Evolutionary conservation across 1,140 invertebrate species (phyloP), one percentile per base, ranked within the genome.

Genomic region (Centruroides vittatus): DNA sequence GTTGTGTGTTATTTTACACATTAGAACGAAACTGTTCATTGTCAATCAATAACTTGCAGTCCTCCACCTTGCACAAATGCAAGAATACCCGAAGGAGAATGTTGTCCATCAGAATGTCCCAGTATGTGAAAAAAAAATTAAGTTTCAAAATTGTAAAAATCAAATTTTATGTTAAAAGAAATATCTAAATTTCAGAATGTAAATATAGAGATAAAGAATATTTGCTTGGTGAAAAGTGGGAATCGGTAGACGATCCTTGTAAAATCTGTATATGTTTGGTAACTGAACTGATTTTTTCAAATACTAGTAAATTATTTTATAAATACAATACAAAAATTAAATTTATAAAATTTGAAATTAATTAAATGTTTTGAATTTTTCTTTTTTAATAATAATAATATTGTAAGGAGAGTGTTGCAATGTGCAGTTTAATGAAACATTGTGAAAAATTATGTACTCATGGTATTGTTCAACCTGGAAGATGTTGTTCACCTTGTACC

Each of bases 21-120:
- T 59, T 75, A 88, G 86, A 85, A 86, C 75, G 88, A 88, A 10
- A 81, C 84, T 64, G 82, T 91, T 49, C 79, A 85, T 67, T 93
- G 89, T 77, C 81, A 81, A 67, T 84, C 82, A 65, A 80, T 84
- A 23, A 81, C 84, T 69, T 92, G 89, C 76, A 82, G 85, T 50
- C 76, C 78, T 65, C 75, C 80, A 47, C 47, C 55, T n/a, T 23
- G 34, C 9, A 79, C 78, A 53, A 92, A 89, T 75, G 86, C 85
- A 73, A 82, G 88, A 74, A 88, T 89, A 62, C 80, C 80, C 69
- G 80, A 81, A 60, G 87, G 86, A 65, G 80, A 88, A 72, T 93
- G 89, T 75, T 92, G 89, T 74, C 86, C 63, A 6, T 6, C 41
- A 12, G 10, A 23, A 34, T 65, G 63, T 58, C 60, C 61, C 52